Conservation (phyloP, 2,888 invertebrate genomes). For the Charanyca ferruginea region DNA sequence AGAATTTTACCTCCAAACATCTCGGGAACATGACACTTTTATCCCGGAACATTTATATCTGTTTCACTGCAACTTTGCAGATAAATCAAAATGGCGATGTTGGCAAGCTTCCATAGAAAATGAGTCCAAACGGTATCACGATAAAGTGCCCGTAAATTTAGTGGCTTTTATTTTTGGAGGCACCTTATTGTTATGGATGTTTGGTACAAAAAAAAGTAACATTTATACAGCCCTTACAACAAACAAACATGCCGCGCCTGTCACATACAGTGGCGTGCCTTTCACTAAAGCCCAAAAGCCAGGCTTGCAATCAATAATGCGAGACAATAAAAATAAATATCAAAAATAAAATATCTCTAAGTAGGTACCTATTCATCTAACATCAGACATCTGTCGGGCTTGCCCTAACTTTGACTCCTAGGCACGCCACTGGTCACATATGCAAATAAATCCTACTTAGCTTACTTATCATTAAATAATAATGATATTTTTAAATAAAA, state of each 20-base stretch:
- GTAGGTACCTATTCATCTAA: too few relatives aligned
- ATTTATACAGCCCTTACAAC: conserved; percentile 49
- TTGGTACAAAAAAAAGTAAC: conserved; percentile 4
- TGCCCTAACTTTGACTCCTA: too few relatives aligned
- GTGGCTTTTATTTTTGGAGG: conserved; percentile 1
- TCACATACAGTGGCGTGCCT: too few relatives aligned
- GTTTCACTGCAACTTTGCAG: background rate
- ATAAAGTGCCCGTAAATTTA: conserved; percentile 5
- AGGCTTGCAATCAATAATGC: too few relatives aligned
- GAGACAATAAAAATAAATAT: too few relatives aligned
- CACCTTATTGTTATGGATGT: conserved; percentile 24
- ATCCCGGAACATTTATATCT: too few relatives aligned
- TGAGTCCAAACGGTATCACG: background rate
- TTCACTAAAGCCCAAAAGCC: too few relatives aligned
- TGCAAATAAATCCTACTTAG: conserved; percentile 27
- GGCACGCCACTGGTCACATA: too few relatives aligned
- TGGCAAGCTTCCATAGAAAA: background rate
- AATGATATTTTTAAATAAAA: conserved; percentile 23
- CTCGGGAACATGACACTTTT: too few relatives aligned
- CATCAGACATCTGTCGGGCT: too few relatives aligned
- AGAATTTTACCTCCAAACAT: too few relatives aligned
- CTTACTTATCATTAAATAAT: conserved; percentile 10
- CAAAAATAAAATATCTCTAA: too few relatives aligned
- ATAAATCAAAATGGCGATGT: background rate
- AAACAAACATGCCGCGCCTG: background rate